Base-by-base conservation (phyloP, 2,113 vertebrate genomes). In the Grus americana region DNA sequence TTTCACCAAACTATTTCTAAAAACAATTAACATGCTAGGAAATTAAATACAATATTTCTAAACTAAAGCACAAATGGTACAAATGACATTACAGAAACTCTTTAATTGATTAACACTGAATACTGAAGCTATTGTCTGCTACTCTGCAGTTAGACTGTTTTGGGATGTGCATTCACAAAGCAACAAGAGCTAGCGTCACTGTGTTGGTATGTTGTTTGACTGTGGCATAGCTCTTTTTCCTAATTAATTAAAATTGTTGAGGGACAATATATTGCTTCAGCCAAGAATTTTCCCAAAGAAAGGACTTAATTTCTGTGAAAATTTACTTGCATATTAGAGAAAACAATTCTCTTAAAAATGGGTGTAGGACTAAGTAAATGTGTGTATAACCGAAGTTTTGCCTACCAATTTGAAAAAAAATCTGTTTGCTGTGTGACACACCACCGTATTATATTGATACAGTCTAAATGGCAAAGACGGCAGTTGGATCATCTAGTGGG, bases 231-330 rank as follows among this genome's bases (percentile, higher is more conserved):
- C 81, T 96, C 46, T 95, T 92, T 94, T 78, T 79, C 80, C 23
- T 94, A 96, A 95, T 97, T 95, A 96, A 94, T 96, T 94, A 95
- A 94, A 97, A 96, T 93, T 95, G 86, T 89, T 97, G 86, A 88
- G 38, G 74, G 91, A 97, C 94, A 97, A 95, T 95, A 79, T 91
- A 97, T 89, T 94, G 81, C 76, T 90, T 67, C 79, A 94, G 85
- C 72, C 70, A 96, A 95, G 88, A 94, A 93, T 96, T 97, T 96
- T 95, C 70, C 79, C 61, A 86, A 92, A 94, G 95, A 95, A 96
- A 93, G 17, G 55, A 84, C 93, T 94, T 93, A 65, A 86, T 94
- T 98, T 96, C 95, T 96, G 73, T 90, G 88, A 95, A 95, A 95
- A 93, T 93, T 92, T 86, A 88, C 96, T 94, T 96, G 67, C 73